phyloP scores from a whole-genome alignment of 2,113 vertebrate genomes.

The Oxyura jamaicensis region DNA sequence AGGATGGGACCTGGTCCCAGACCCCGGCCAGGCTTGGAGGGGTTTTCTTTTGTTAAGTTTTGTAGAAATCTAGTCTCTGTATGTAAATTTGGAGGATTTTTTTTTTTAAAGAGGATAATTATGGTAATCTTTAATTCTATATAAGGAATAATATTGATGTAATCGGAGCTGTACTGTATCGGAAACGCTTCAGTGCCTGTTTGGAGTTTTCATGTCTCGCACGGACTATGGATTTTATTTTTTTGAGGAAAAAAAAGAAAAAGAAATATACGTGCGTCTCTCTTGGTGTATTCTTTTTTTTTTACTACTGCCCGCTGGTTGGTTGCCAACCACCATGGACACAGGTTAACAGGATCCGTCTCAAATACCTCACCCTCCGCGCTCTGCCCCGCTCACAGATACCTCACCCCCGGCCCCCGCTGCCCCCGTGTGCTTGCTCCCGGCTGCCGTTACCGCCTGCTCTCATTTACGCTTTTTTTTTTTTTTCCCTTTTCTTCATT shows the following conservation, averaged over 20 bases:
- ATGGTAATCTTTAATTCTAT: conserved; percentile 53
- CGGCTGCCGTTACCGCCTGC: conserved; percentile 19
- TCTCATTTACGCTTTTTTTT: conserved; percentile 23
- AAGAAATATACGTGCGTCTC: conserved; percentile 64
- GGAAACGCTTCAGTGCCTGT: conserved; percentile 43
- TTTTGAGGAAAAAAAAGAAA: conserved; percentile 65
- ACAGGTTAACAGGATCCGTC: conserved; percentile 18
- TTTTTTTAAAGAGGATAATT: conserved; percentile 51
- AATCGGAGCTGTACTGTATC: conserved; percentile 61
- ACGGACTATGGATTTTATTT: conserved; percentile 76
- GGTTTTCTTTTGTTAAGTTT: conserved; percentile 51
- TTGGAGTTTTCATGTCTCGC: conserved; percentile 60
- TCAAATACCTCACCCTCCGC: conserved; percentile 65
- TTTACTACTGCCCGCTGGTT: conserved; percentile 57
- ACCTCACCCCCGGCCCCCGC: neutral
- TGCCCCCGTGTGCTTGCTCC: neutral
- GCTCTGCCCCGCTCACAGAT: conserved; percentile 25
- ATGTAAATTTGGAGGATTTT: conserved; percentile 72
- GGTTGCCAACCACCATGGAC: conserved; percentile 18
- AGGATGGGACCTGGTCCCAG: conserved; percentile 29
- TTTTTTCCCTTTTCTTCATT: no score
- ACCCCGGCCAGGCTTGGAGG: conserved; percentile 58
- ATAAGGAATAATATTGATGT: conserved; percentile 61
- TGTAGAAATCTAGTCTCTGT: conserved; percentile 74
- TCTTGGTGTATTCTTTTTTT: conserved; percentile 41